Evolutionary conservation across 2,797 vertebrate genomes (phyloP).

Genomic region (Dipus sagitta): DNA sequence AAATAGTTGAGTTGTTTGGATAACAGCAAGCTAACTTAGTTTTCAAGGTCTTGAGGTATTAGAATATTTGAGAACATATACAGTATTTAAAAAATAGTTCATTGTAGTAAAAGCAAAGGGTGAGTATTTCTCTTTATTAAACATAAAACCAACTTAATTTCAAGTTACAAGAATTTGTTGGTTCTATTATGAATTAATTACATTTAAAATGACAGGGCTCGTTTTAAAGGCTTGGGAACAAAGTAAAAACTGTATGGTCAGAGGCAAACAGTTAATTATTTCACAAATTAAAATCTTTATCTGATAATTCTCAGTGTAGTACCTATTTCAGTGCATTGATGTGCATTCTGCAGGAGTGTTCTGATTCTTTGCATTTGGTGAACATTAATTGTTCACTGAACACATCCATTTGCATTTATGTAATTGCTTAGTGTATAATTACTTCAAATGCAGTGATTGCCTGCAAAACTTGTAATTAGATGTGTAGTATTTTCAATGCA

Average conservation of each 20-base stretch:
- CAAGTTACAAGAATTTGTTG: slow-evolving; percentile 85
- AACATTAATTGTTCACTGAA: slow-evolving; percentile 88
- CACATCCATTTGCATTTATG: slow-evolving; percentile 89
- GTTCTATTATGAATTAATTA: slow-evolving; percentile 85
- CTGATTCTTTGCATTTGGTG: slow-evolving; percentile 88
- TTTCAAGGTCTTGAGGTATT: slow-evolving; percentile 82
- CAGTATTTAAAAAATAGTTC: slow-evolving; percentile 83
- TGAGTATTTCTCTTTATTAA: slow-evolving; percentile 89
- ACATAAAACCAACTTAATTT: slow-evolving; percentile 87
- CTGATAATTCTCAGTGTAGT: slow-evolving; percentile 88
- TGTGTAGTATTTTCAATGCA: slow-evolving; percentile 98
- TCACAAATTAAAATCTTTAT: slow-evolving; percentile 88
- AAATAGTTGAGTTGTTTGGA: slow-evolving; percentile 85
- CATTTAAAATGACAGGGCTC: slow-evolving; percentile 87
- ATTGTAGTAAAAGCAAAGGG: slow-evolving; percentile 83
- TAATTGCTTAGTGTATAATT: slow-evolving; percentile 92
- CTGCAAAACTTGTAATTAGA: slow-evolving; percentile 93
- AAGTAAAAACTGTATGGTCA: slow-evolving; percentile 84
- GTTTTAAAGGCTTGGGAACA: slow-evolving; percentile 88
- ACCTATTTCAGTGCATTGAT: slow-evolving; percentile 87
- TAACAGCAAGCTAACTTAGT: slow-evolving; percentile 86
- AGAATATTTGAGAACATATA: slow-evolving; percentile 82
- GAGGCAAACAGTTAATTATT: slow-evolving; percentile 86
- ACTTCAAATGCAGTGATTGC: slow-evolving; percentile 93
- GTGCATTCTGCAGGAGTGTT: slow-evolving; percentile 90